Evolutionary conservation across 2,888 invertebrate genomes (phyloP).

Genomic region (Lypha dubia): DNA sequence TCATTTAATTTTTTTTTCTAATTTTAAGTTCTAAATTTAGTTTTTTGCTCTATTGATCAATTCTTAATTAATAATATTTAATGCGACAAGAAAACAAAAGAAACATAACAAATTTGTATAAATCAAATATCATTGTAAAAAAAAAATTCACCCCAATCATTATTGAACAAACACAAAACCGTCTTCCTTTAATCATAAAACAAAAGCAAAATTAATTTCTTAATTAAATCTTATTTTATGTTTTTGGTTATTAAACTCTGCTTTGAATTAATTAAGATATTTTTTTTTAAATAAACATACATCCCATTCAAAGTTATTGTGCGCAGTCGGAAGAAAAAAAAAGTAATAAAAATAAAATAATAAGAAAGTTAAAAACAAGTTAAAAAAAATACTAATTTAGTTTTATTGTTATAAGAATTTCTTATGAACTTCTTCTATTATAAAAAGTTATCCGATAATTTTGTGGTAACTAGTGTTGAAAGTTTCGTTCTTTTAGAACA

Average conservation of each 20-base stretch:
- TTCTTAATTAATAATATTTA: constrained; percentile 35
- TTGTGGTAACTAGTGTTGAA: too few species aligned
- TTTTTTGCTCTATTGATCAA: constrained; percentile 35
- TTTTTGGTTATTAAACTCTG: constrained; percentile 17
- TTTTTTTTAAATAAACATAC: constrained; percentile 17
- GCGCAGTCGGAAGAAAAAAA: constrained; percentile 8
- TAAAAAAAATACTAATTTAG: constrained; percentile 6
- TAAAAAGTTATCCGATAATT: too few species aligned
- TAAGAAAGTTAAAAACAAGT: constrained; percentile 18
- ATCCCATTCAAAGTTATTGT: constrained; percentile 8
- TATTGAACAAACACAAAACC: constrained; percentile 19
- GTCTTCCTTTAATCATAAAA: constrained; percentile 62
- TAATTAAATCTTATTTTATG: too few species aligned
- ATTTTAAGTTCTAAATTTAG: constrained; percentile 69
- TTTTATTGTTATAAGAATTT: not conserved
- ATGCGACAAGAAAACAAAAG: constrained; percentile 12
- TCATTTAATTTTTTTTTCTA: constrained; percentile 39
- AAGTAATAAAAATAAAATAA: constrained; percentile 11
- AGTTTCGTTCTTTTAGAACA: too few species aligned
- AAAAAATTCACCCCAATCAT: constrained; percentile 45
- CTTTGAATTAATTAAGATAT: constrained; percentile 32
- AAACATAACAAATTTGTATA: constrained; percentile 19
- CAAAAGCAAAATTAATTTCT: constrained; percentile 15
- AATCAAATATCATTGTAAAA: constrained; percentile 53
- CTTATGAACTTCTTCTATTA: not conserved